Evolutionary conservation across 1,140 invertebrate genomes (phyloP).

Genomic region (Araneus ventricosus): DNA sequence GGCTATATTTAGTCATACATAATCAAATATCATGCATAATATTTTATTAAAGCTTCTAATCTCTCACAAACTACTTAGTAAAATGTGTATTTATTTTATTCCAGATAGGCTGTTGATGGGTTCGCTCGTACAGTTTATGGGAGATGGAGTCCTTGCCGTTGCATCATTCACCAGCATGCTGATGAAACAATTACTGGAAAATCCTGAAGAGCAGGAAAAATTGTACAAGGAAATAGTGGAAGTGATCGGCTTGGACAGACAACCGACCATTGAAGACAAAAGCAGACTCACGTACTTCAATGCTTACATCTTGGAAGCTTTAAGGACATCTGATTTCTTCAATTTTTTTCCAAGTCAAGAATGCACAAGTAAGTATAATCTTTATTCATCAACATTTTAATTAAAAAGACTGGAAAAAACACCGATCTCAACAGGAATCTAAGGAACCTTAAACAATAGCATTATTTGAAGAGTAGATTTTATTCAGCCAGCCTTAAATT

Average conservation of each 20-base stretch:
- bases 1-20: too few relatives aligned
- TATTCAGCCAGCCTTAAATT: too few relatives aligned
- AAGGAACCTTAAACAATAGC: too few relatives aligned
- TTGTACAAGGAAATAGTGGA: slow-evolving; percentile 45
- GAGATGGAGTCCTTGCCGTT: slow-evolving; percentile 6
- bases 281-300: slow-evolving; percentile 40
- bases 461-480: too few relatives aligned
- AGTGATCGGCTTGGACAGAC: slow-evolving; percentile 6
- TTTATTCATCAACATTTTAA: too few relatives aligned
- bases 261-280: slow-evolving; percentile 59
- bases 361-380: slow-evolving; percentile 59
- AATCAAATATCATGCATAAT: too few relatives aligned
- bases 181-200: background rate
- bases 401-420: too few relatives aligned
- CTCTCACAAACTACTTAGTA: too few relatives aligned
- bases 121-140: slow-evolving; percentile 24
- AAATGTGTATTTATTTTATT: background rate
- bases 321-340: background rate
- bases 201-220: slow-evolving; percentile 66
- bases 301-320: slow-evolving; percentile 34
- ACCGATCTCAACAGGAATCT: too few relatives aligned
- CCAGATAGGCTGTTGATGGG: slow-evolving; percentile 22
- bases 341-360: background rate
- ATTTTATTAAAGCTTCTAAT: too few relatives aligned
- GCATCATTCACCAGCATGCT: background rate